Percentiles rank a stretch among this genome's conserved stretches.
Evolutionary conservation across 2,113 vertebrate species (phyloP).

Genomic region (Phrynocephalus versicolor): DNA sequence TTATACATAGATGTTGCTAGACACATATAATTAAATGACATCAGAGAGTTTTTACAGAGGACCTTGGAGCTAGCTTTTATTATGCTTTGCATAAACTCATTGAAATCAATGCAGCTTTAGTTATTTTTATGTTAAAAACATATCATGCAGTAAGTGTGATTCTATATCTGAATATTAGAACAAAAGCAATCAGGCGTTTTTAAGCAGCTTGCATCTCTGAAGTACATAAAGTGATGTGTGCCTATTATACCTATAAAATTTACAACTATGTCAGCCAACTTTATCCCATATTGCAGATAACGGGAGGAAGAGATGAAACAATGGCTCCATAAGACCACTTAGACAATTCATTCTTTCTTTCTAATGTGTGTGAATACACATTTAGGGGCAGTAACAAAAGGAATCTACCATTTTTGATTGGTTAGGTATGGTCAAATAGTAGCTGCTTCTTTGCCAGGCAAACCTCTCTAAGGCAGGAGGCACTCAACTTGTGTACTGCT

Average conservation of each 20-base stretch:
- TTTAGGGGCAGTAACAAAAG: neutral
- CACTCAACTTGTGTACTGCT: neutral
- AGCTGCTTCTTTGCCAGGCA: neutral
- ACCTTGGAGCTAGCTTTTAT: neutral
- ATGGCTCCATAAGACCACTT: neutral
- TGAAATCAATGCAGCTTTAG: neutral
- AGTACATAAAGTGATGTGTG: neutral
- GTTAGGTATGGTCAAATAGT: neutral
- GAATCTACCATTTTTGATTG: neutral
- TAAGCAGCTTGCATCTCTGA: neutral
- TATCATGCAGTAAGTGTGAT: neutral
- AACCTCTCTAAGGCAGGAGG: neutral
- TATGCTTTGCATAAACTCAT: neutral
- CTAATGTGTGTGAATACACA: neutral
- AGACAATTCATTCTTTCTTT: neutral
- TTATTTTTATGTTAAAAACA: neutral
- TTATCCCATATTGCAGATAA: neutral
- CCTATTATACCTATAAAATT: neutral
- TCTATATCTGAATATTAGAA: neutral
- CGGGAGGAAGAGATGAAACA: neutral
- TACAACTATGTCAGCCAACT: neutral
- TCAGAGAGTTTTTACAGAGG: neutral
- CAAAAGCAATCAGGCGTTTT: neutral
- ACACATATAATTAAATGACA: neutral
- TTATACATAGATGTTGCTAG: neutral